Base-by-base conservation (phyloP, 2,797 vertebrate genomes). In the Hippocampus kuda region DNA sequence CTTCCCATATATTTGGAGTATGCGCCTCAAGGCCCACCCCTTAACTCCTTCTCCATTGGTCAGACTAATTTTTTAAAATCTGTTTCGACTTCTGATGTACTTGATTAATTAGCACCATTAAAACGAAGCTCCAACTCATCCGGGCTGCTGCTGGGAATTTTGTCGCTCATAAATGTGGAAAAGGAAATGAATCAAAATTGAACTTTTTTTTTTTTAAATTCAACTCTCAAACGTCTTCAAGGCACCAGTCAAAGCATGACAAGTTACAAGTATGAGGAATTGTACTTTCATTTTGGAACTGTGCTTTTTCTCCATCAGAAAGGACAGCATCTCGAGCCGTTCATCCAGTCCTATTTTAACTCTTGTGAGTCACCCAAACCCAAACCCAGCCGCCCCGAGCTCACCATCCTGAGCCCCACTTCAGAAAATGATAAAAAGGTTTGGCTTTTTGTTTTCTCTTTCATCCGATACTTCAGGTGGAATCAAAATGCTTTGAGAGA, bases 381-480 rank as follows among this genome's bases (percentile, higher is more conserved):
- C 79, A 98, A 98, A 87, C 97, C 97, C 69, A 97, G 94, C 77
- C 93, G 94, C 26, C 96, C 96, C 0, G 97, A 99, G 76, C 90
- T 98, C 83, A 98, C 96, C 0, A 96, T 99, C 82, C 89, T 98
- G 66, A 99, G 97, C 79, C 97, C 97, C 59, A 96, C 95, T 9
- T 94, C 94, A 0, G 95, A 97, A 85, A 96, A 95, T 70, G 94
- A 97, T 72, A 98, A 97, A 83, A 98, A 98, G 96, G 97, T 98
- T 51, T 0, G 71, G 4, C 16, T 48, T 54, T 49, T 65, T 41
- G 5, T 1, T 2, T 53, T 20, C 30, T 20, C 11, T 27, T 49
- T 24, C 9, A 53, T 6, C 51, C 6, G 9, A 10, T 22, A 54
- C 8, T 54, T 54, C 53, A 54, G 8, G 20, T 54, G 2, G 53